These are phyloP conservation scores for Thelaira solivaga DNA, from an alignment of 2,888 invertebrate species.

Conservation along the genomic window DNA sequence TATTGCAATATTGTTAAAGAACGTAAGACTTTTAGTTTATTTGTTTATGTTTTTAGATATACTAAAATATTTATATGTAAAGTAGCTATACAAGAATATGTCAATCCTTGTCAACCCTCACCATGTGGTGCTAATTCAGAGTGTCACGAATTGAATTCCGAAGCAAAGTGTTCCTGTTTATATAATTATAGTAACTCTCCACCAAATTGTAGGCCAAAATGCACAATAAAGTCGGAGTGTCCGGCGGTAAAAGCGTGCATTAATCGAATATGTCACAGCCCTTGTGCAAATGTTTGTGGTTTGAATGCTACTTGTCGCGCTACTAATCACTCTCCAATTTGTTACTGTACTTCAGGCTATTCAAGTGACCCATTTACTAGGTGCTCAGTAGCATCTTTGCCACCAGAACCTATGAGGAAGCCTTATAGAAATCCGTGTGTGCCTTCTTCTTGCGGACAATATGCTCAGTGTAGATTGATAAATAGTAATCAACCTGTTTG, in stretches of 20 bases:
- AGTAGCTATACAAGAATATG: constrained; percentile 68
- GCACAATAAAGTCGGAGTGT: constrained; percentile 81
- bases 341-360: constrained; percentile 81
- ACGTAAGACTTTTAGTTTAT: constrained; percentile 70
- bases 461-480: constrained; percentile 81
- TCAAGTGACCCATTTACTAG: constrained; percentile 85
- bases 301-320: constrained; percentile 80
- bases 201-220: constrained; percentile 83
- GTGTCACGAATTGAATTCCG: constrained; percentile 81
- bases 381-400: constrained; percentile 78
- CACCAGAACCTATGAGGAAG: constrained; percentile 65
- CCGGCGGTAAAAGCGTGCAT: constrained; percentile 80
- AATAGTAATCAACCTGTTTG: constrained; percentile 81
- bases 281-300: constrained; percentile 83
- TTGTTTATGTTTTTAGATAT: constrained; percentile 13
- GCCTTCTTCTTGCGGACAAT: constrained; percentile 84
- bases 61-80: constrained; percentile 43
- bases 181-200: constrained; percentile 81
- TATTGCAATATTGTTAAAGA: constrained; percentile 80
- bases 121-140: constrained; percentile 87
- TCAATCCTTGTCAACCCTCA: constrained; percentile 85
- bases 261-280: constrained; percentile 80
- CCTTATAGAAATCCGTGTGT: constrained; percentile 80
- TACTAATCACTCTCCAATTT: constrained; percentile 80
- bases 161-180: constrained; percentile 82